Base-by-base conservation (phyloP, 2,113 vertebrate genomes). In the Pangasianodon hypophthalmus region DNA sequence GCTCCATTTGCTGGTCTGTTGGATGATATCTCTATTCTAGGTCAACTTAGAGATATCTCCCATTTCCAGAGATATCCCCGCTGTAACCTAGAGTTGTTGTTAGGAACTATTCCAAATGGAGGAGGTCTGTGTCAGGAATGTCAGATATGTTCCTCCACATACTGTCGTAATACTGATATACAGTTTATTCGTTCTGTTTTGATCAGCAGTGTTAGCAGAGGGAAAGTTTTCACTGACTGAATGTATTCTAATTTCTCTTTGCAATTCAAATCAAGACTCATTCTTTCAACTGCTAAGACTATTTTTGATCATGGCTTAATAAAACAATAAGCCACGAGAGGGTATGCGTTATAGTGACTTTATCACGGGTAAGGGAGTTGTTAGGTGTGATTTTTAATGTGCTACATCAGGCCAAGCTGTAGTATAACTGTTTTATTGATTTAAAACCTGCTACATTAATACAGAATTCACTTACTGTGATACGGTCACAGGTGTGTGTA, bases 51-150 rank as follows among this genome's bases (percentile, higher is more conserved):
- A 83, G 62, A 71, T 56, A 83, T 83, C 79, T 83, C 29, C 6
- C 26, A 62, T 52, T 73, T 60, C 41, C 18, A 14, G 83, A 85
- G 88, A 89, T 44, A 89, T 80, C 84, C 24, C 75, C 4, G 48
- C 32, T 82, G 24, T n/a, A 54, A 29, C 44, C 19, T 64, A 44
- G 46, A 67, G 60, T 41, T 85, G 75, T 52, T 85, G 5, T 54
- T 81, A 80, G 84, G 84, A 89, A 89, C 14, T 7, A 3, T 58
- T 71, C 62, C 60, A 81, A 79, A 80, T 77, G 29, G 29, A 69
- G 41, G 8, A 46, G 9, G 44, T 21, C 13, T 46, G 50, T 14
- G 24, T 73, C 13, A 37, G 64, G 62, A 81, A 56, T 18, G 5
- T 80, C 41, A 80, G 37, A 67, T 46, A 80, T 54, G 44, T 44